Evolutionary conservation across 2,797 vertebrate species (phyloP).

Genomic region (Ciconia nigra): DNA sequence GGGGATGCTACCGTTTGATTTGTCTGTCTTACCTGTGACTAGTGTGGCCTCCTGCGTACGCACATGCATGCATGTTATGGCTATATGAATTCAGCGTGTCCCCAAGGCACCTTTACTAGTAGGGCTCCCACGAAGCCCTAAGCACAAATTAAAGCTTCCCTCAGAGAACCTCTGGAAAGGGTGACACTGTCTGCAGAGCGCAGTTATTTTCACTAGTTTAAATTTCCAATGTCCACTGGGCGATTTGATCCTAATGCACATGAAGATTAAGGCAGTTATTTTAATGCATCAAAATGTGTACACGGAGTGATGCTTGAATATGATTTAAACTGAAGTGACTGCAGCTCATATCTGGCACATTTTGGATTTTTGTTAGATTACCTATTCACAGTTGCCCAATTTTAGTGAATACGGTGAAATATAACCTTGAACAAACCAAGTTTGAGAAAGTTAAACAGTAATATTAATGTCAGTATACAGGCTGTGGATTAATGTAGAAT

Average conservation of each 20-base stretch:
- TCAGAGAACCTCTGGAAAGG: neutral
- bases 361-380: neutral
- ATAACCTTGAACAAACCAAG: neutral
- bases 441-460: neutral
- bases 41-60: neutral
- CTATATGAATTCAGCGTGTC: neutral
- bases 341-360: neutral
- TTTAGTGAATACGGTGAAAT: neutral
- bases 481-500: neutral
- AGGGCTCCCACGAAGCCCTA: neutral
- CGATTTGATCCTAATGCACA: neutral
- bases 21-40: conserved; percentile 40
- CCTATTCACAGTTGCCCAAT: neutral
- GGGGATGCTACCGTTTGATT: conserved; percentile 44
- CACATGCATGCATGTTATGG: neutral
- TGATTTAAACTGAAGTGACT: neutral
- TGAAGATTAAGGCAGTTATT: neutral
- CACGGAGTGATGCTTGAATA: neutral
- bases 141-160: conserved; percentile 19
- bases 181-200: neutral
- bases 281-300: neutral
- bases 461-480: neutral
- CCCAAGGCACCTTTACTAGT: neutral
- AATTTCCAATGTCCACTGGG: neutral
- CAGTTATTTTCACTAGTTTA: neutral